Percentiles rank a stretch among this genome's conserved stretches.
Conservation (phyloP, 2,797 vertebrate genomes). For the Momotus momota region DNA sequence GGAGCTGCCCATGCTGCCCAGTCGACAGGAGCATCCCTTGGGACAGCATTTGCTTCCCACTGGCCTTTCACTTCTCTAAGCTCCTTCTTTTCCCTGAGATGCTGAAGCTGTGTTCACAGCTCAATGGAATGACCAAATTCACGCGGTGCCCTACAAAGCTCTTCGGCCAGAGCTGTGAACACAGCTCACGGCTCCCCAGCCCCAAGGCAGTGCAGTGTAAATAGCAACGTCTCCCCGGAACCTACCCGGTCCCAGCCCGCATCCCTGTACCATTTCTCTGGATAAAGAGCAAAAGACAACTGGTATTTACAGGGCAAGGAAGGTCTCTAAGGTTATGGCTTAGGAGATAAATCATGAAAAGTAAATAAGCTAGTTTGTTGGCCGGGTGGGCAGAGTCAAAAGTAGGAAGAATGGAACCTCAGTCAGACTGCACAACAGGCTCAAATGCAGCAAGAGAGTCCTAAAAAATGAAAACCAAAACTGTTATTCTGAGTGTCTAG, state of each 20-base stretch:
- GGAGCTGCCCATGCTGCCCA: accelerated
- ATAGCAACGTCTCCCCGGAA: neutral
- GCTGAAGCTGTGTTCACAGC: neutral
- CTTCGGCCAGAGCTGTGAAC: neutral
- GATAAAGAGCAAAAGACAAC: neutral
- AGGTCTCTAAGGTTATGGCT: neutral
- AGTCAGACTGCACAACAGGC: accelerated
- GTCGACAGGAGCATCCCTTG: neutral
- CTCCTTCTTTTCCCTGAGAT: too few relatives aligned
- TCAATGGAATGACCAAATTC: accelerated
- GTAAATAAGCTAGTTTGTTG: neutral
- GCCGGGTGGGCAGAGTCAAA: neutral
- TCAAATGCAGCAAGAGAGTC: neutral
- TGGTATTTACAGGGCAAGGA: neutral
- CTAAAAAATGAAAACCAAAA: neutral
- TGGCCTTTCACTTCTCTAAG: neutral
- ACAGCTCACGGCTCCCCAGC: accelerated
- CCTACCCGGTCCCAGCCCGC: neutral
- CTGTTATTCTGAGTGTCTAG: accelerated
- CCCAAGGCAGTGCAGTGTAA: accelerated
- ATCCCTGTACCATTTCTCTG: accelerated
- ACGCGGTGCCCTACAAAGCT: accelerated
- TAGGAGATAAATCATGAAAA: neutral
- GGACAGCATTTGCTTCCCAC: neutral
- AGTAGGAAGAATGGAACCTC: neutral